phyloP scores from a whole-genome alignment of 2,888 invertebrate species.

The Temnothorax ravouxi region DNA sequence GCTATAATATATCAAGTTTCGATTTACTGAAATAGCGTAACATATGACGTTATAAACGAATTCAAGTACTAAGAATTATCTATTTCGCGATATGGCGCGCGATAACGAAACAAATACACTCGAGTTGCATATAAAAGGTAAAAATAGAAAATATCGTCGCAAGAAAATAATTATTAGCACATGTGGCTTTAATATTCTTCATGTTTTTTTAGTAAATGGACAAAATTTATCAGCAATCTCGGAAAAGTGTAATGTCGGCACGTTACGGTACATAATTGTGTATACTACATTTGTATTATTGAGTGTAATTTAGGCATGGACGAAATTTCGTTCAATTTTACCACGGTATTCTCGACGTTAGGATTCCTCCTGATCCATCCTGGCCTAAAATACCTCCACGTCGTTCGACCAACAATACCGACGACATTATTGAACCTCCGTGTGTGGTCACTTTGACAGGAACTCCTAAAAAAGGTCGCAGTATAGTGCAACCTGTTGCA shows the following conservation, averaged over 20 bases:
- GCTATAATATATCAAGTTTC: constrained; percentile 24
- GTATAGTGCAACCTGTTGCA: constrained; percentile 71
- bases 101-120: constrained; percentile 76
- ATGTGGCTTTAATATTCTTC: constrained; percentile 3
- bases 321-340: constrained; percentile 21
- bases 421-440: constrained; percentile 78
- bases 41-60: not conserved
- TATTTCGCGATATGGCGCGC: constrained; percentile 79
- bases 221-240: constrained; percentile 78
- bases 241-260: constrained; percentile 77
- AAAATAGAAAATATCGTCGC: not conserved
- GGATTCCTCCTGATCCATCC: constrained; percentile 82
- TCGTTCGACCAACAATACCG: constrained; percentile 74
- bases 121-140: constrained; percentile 81
- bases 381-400: constrained; percentile 84
- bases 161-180: not conserved
- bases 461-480: constrained; percentile 79
- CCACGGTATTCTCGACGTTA: constrained; percentile 60
- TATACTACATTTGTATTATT: constrained; percentile 37
- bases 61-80: not conserved
- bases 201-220: constrained; percentile 77
- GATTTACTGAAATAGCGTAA: constrained; percentile 8
- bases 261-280: constrained; percentile 76
- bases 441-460: constrained; percentile 78
- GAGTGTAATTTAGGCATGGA: not conserved